Conservation (phyloP, 2,113 vertebrate genomes). For the Neopipo cinnamomea region DNA sequence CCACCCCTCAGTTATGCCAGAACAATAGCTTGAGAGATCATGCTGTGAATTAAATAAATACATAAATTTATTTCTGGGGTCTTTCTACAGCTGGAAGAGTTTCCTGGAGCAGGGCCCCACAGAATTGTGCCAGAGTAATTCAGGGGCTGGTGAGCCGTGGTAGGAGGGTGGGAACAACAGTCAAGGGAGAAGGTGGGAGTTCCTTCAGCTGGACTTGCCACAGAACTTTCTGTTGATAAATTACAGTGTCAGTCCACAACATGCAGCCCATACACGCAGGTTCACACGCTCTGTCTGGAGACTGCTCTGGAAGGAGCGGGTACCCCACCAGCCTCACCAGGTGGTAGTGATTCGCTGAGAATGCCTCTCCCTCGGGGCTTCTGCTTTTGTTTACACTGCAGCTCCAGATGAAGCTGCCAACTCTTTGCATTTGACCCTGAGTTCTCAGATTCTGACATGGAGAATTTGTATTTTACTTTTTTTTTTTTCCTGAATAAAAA, state of each 20-base stretch:
- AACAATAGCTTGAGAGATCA: slow-evolving; percentile 37
- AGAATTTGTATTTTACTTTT: not conserved
- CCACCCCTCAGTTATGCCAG: not conserved
- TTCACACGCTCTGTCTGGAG: not conserved
- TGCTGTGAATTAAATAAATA: slow-evolving; percentile 50
- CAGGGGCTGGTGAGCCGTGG: not conserved
- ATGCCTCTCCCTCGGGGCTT: not conserved
- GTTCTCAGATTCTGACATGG: not conserved
- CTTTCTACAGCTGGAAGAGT: not conserved
- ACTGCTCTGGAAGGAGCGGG: not conserved
- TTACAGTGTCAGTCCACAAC: not conserved
- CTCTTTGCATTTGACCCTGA: not conserved
- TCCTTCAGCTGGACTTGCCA: not conserved
- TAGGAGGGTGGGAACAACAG: not conserved
- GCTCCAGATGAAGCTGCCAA: not conserved
- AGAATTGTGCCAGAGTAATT: not conserved
- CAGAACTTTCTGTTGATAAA: not conserved
- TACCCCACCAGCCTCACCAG: not conserved
- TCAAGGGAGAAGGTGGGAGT: not conserved
- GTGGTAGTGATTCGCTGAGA: not conserved
- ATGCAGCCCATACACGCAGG: not conserved
- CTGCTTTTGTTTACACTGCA: not conserved
- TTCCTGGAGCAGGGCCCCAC: not conserved
- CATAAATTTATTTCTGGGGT: slow-evolving; percentile 11
- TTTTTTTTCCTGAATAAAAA: not conserved